A percentile compares a stretch with the other conserved stretches of the same genome.
Conservation (phyloP, 1,140 invertebrate genomes). For the Anagrus nilaparvatae region DNA sequence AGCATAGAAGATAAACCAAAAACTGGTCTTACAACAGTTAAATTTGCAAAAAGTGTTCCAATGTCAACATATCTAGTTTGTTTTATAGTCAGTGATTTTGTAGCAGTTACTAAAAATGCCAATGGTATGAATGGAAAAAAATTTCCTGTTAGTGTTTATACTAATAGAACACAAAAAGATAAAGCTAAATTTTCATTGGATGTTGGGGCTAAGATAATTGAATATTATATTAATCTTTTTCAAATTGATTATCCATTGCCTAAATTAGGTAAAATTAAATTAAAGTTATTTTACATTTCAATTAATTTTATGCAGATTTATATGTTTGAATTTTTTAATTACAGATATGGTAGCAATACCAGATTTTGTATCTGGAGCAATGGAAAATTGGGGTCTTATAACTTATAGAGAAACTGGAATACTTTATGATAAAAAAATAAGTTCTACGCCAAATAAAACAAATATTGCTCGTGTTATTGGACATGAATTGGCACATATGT, state of each 20-base stretch:
- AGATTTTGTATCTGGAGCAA: conserved; percentile 89
- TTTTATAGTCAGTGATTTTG: conserved; percentile 87
- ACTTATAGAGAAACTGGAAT: conserved; percentile 76
- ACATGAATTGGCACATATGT: conserved; percentile 90
- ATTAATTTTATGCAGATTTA: conserved; percentile 1
- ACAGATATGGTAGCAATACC: conserved; percentile 88
- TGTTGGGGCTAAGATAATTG: conserved; percentile 65
- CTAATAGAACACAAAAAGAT: conserved; percentile 59
- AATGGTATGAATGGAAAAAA: conserved; percentile 43
- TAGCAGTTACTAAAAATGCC: conserved; percentile 43
- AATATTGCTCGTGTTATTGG: conserved; percentile 70
- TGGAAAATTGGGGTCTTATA: conserved; percentile 90
- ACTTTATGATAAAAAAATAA: conserved; percentile 57
- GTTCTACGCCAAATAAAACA: conserved; percentile 65
- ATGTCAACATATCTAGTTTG: conserved; percentile 91
- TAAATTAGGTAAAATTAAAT: conserved; percentile 58
- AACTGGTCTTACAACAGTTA: conserved; percentile 41
- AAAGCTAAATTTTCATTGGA: conserved; percentile 75
- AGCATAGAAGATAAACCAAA: conserved; percentile 22
- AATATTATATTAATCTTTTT: conserved; percentile 84
- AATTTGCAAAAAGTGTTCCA: conserved; percentile 67
- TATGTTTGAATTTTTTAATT: conserved; percentile 19
- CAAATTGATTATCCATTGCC: conserved; percentile 74
- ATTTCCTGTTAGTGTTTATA: conserved; percentile 61
- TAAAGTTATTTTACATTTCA: no score